phyloP scores from a whole-genome alignment of 2,888 invertebrate genomes.

The Pegoplata infirma region DNA sequence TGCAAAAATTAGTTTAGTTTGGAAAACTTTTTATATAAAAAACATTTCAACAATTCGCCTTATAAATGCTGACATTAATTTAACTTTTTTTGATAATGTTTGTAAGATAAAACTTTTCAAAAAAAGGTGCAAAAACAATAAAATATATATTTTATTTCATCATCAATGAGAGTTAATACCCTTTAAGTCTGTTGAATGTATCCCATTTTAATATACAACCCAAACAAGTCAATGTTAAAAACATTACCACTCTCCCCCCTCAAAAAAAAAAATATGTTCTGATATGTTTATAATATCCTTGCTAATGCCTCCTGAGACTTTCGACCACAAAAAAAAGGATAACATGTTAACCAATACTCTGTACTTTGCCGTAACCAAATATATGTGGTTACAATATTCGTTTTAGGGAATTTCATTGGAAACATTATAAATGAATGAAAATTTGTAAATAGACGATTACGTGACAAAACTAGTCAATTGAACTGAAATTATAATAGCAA shows the following conservation, averaged over 20 bases:
- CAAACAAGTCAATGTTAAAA: neutral
- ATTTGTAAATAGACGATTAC: slow-evolving; percentile 38
- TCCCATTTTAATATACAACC: slow-evolving; percentile 13
- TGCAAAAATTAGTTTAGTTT: too few species aligned
- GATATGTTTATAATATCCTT: slow-evolving; percentile 46
- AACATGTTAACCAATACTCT: slow-evolving; percentile 7
- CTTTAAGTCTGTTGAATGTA: slow-evolving; percentile 4
- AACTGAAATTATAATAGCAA: slow-evolving; percentile 41
- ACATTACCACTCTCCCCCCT: too few species aligned
- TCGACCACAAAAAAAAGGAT: slow-evolving; percentile 19
- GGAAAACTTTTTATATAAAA: too few species aligned
- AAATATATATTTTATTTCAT: slow-evolving; percentile 28
- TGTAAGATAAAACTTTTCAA: neutral
- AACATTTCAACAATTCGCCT: too few species aligned
- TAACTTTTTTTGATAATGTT: too few species aligned
- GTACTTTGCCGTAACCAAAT: neutral
- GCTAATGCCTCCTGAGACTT: slow-evolving; percentile 49
- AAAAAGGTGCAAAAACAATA: slow-evolving; percentile 28
- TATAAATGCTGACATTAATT: too few species aligned
- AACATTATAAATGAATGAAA: slow-evolving; percentile 6
- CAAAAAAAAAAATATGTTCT: slow-evolving; percentile 36
- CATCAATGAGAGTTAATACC: slow-evolving; percentile 31
- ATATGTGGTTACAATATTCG: neutral
- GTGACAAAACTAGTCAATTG: slow-evolving; percentile 51
- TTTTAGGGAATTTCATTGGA: neutral